phyloP scores from a whole-genome alignment of 2,113 vertebrate species.

The Tapirus terrestris region DNA sequence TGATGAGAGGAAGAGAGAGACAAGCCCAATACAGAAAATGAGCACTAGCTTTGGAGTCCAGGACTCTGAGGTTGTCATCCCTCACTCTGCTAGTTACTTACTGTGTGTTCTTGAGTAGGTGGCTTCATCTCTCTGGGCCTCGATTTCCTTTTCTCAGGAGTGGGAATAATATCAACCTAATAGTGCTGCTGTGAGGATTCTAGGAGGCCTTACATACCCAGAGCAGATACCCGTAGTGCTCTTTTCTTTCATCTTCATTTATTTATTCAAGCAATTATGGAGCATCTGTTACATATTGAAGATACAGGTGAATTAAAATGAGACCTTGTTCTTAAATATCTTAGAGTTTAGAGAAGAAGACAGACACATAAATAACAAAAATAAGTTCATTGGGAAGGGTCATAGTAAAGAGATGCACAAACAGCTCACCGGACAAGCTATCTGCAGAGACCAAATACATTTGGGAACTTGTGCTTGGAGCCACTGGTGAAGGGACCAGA shows the following conservation, averaged over 20 bases:
- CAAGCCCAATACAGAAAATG: fast-evolving
- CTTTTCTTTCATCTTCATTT: not conserved
- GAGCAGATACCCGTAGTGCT: not conserved
- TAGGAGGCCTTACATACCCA: not conserved
- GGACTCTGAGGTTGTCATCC: not conserved
- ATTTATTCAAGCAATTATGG: not conserved
- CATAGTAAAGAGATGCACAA: not conserved
- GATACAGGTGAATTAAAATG: not conserved
- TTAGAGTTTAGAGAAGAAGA: not conserved
- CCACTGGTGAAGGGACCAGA: not conserved
- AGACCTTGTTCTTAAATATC: constrained; percentile 1
- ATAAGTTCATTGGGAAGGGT: not conserved
- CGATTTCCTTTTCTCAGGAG: not conserved
- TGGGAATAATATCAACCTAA: not conserved
- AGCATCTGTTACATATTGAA: not conserved
- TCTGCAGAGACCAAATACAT: not conserved
- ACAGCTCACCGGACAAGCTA: not conserved
- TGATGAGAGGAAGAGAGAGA: not conserved
- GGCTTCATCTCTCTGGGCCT: not conserved
- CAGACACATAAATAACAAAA: not conserved
- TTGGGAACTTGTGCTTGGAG: not conserved
- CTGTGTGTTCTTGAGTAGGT: not conserved
- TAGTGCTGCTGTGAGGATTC: not conserved
- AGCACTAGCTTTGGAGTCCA: not conserved
- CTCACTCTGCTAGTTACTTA: not conserved